Percentiles rank a stretch among this genome's conserved stretches.
Conservation (phyloP, 2,888 invertebrate genomes). For the Lasioglossum marginatum region DNA sequence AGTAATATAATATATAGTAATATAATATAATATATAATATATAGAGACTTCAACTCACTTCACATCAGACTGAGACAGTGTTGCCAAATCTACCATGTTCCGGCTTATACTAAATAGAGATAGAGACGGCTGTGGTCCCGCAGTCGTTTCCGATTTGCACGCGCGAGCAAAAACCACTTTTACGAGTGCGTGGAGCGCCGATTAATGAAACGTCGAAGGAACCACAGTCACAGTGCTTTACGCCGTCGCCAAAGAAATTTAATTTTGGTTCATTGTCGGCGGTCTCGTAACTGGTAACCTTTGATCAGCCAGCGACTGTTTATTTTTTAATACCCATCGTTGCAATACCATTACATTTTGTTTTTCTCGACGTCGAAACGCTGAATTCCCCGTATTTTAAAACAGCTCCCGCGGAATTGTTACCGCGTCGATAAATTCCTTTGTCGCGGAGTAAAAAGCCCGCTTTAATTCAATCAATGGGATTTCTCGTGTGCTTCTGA, state of each 20-base stretch:
- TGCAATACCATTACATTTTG: background rate
- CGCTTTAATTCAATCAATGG: slow-evolving; percentile 10
- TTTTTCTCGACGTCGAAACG: background rate
- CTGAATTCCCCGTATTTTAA: background rate
- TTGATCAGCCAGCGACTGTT: background rate
- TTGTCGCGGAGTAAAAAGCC: background rate
- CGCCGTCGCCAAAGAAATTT: slow-evolving; percentile 16
- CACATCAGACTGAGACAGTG: too few species aligned
- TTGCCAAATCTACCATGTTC: too few species aligned
- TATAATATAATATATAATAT: too few species aligned
- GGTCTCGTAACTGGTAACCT: background rate
- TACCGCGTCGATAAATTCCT: slow-evolving; percentile 16
- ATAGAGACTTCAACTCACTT: too few species aligned
- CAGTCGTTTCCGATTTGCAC: slow-evolving; percentile 8
- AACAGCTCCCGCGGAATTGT: slow-evolving; percentile 1
- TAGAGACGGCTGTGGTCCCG: background rate
- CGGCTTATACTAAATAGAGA: too few species aligned
- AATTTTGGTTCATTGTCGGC: slow-evolving; percentile 22
- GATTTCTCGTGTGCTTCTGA: background rate
- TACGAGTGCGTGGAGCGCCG: background rate
- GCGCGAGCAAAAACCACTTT: background rate
- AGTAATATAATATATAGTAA: too few species aligned
- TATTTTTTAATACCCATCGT: slow-evolving; percentile 5
- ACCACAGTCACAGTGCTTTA: background rate
- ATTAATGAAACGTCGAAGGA: slow-evolving; percentile 27